Percentiles rank a stretch among this genome's conserved stretches.
Conservation (phyloP, 2,797 vertebrate species). For the Tapirus indicus region DNA sequence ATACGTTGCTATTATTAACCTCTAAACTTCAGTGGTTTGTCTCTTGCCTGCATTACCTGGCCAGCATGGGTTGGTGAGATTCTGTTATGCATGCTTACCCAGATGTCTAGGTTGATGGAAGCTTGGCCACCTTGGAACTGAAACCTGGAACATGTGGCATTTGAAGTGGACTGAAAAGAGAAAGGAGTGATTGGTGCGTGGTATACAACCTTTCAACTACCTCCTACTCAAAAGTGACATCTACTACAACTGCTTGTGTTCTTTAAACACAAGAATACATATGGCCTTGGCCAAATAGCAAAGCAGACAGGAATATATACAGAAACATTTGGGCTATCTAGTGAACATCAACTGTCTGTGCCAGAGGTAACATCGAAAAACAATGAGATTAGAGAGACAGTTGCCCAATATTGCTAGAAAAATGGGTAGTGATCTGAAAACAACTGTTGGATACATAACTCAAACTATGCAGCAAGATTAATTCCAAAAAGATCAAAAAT, state of each 20-base stretch:
- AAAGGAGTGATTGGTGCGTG: neutral
- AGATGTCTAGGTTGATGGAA: neutral
- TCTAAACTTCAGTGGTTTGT: neutral
- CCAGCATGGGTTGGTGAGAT: neutral
- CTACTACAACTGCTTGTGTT: neutral
- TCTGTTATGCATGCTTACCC: neutral
- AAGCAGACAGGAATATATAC: neutral
- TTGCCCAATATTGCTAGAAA: neutral
- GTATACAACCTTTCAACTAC: neutral
- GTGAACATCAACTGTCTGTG: neutral
- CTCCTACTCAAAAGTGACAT: neutral
- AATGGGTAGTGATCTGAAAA: neutral
- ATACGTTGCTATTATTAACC: neutral
- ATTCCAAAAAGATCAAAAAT: neutral
- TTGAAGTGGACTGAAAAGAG: neutral
- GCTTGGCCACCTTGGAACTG: neutral
- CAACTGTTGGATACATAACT: neutral
- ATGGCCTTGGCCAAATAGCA: neutral
- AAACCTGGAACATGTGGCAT: neutral
- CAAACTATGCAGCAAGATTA: neutral
- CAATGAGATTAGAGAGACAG: neutral
- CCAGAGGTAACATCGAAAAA: neutral
- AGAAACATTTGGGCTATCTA: neutral
- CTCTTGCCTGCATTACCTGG: neutral
- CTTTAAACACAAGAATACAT: neutral